Base-by-base conservation (phyloP, 2,888 invertebrate genomes). In the Tenthredo mesomela region DNA sequence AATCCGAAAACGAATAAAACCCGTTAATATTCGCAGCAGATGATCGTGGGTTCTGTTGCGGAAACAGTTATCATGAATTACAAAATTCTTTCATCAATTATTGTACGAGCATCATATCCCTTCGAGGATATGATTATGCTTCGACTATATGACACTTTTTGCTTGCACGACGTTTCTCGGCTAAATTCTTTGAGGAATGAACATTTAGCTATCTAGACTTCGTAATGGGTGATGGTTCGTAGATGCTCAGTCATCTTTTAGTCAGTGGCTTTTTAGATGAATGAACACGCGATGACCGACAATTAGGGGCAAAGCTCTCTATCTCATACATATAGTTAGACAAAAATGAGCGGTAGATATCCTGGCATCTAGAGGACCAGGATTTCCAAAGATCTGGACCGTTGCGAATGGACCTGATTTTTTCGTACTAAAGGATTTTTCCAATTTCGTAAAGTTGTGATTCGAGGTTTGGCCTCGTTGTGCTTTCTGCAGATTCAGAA, bases 401-500 rank as follows among this genome's bases (percentile, higher is more conserved):
- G 40, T 73, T 40, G 43, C 12, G 43, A 73, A 73, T 21, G 21
- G 43, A 43, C 15, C 9, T 21, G 10, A 12, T 50, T 77, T 29
- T 77, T 54, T 77, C 70, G 9, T 9, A 37, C n/a, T 70, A 15
- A 2, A 25, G 12, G 43, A 47, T 47, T 47, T 75, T 75, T 47
- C 73, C 73, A 73, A 73, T 73, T 73, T 47, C 37, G 70, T 70
- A 70, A 70, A 37, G 33, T 33, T n/a, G 70, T 33, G 37, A 37
- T 18, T 37, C n/a, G 37, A 15, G n/a, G 37, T 40, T 70, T 33
- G 18, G 33, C 37, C 70, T 75, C 25, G 47, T 12, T 3, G 47
- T 75, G 21, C 25, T 47, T 75, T 75, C 47, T 43, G 47, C 75
- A 25, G 75, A 75, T 15, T 75, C 21, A 75, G 40, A 47, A 54